Base-by-base conservation (phyloP, 1,140 invertebrate species). In the Bombus pyrosoma region DNA sequence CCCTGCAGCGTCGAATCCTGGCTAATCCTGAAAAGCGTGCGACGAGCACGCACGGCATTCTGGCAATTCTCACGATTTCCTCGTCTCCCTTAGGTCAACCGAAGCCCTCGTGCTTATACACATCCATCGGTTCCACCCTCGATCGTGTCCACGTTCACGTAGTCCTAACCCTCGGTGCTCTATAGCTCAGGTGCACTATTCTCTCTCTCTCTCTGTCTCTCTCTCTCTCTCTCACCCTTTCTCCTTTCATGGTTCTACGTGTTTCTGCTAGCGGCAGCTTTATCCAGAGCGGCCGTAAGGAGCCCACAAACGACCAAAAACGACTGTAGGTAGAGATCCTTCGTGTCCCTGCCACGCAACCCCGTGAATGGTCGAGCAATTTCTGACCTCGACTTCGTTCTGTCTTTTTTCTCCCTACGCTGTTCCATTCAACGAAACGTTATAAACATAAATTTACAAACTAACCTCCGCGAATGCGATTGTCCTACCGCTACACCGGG, bases 371-470 rank as follows among this genome's bases (percentile, higher is more conserved):
- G 62, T 34, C 39, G 1, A 32, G 18, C 73, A 39, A 53, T 37
- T 64, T 64, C 32, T 34, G n/a, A 53, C 73, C n/a, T 41, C 76
- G 28, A 18, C 47, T 37, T 25, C 15, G 25, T 12, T 62, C 75
- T 12, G 3, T 59, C n/a, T 32, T 28, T 18, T 8, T 3, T 39
- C 39, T 8, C 3, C 10, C 3, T 37, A 9, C 25, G 25, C 34
- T 15, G 18, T n/a, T 53, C 47, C n/a, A 75, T 87, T 81, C 81
- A 71, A 57, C 66, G n/a, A 43, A 34, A 57, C 81, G 90, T 90
- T 91, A 92, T 92, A 92, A 92, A 91, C 85, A 89, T 91, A 91
- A 93, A 93, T 93, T 92, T 89, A 90, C 88, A 91, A 89, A 92
- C 79, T 68, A 78, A 91, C 81, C 82, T 85, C 83, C 71, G 86